A percentile compares a stretch with the other conserved stretches of the same genome.
Conservation (phyloP, 2,888 invertebrate genomes). For the Volucella bombylans region DNA sequence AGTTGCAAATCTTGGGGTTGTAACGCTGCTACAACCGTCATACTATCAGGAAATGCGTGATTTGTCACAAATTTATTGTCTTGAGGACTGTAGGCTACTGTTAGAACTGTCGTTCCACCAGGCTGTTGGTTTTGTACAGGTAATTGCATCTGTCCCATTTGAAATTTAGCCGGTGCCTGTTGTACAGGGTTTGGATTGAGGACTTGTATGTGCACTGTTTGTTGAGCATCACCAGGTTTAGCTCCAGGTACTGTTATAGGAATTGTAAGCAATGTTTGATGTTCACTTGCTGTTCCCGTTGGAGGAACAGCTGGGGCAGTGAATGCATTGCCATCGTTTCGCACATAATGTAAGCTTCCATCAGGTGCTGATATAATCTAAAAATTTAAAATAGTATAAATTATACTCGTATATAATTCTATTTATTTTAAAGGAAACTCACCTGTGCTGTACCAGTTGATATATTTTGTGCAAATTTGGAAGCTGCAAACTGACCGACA, state of each 20-base stretch:
- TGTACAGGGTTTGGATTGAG: conserved; percentile 85
- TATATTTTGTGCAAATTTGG: conserved; percentile 89
- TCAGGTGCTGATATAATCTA: conserved; percentile 67
- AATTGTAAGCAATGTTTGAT: conserved; percentile 89
- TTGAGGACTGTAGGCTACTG: conserved; percentile 88
- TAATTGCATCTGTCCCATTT: conserved; percentile 88
- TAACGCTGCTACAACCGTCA: conserved; percentile 87
- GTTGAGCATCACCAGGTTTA: conserved; percentile 89
- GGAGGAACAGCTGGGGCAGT: conserved; percentile 71
- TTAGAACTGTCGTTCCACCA: conserved; percentile 87
- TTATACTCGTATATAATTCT: background rate
- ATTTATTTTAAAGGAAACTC: conserved; percentile 66
- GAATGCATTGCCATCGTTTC: conserved; percentile 61
- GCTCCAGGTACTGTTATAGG: conserved; percentile 90
- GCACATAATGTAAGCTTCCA: conserved; percentile 70
- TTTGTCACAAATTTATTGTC: conserved; percentile 85
- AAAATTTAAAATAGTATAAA: background rate
- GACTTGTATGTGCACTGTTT: conserved; percentile 91
- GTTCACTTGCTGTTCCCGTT: conserved; percentile 50
- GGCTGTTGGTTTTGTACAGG: conserved; percentile 90
- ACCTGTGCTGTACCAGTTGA: conserved; percentile 86
- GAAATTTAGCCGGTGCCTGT: conserved; percentile 85
- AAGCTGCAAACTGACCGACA: conserved; percentile 85
- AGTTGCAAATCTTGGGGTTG: conserved; percentile 88
- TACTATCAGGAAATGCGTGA: conserved; percentile 83